Evolutionary conservation across 2,888 invertebrate species (phyloP).

Genomic region (Dolichomitus sp.): DNA sequence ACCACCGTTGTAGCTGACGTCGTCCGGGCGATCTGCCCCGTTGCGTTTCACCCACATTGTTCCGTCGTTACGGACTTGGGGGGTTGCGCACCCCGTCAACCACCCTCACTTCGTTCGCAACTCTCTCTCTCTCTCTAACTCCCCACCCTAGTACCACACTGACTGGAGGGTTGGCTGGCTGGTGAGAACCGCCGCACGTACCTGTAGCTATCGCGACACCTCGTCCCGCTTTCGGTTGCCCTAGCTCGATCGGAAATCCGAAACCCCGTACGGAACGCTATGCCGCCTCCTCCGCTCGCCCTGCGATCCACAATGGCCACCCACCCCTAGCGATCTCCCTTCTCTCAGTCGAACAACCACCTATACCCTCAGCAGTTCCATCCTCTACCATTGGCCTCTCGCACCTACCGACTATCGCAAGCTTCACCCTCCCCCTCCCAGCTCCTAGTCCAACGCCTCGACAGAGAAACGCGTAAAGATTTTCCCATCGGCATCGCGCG

Average conservation of each 20-base stretch:
- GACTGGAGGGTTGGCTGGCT: slow-evolving; percentile 41
- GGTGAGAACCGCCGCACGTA: slow-evolving; percentile 58
- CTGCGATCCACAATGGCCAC: slow-evolving; percentile 53
- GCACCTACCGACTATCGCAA: slow-evolving; percentile 13
- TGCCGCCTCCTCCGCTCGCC: slow-evolving; percentile 30
- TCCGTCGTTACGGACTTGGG: slow-evolving; percentile 61
- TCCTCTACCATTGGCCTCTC: slow-evolving; percentile 20
- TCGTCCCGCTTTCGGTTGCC: slow-evolving; percentile 66
- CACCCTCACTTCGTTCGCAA: slow-evolving; percentile 3
- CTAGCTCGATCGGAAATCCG: slow-evolving; percentile 68
- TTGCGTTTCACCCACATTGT: slow-evolving; percentile 66
- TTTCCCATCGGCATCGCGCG: slow-evolving; percentile 63
- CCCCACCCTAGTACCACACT: slow-evolving; percentile 22
- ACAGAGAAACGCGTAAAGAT: slow-evolving; percentile 61
- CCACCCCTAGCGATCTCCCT: slow-evolving; percentile 22
- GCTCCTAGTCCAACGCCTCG: slow-evolving; percentile 8
- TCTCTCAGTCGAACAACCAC: slow-evolving; percentile 50
- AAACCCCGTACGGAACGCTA: slow-evolving; percentile 59
- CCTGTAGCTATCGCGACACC: slow-evolving; percentile 69
- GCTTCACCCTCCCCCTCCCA: neutral
- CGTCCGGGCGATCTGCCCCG: slow-evolving; percentile 56
- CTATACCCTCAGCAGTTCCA: slow-evolving; percentile 17
- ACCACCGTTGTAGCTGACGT: slow-evolving; percentile 18
- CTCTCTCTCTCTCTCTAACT: slow-evolving; percentile 11
- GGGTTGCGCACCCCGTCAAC: slow-evolving; percentile 45